phyloP scores from a whole-genome alignment of 1,140 invertebrate genomes.

The Elysia chlorotica region DNA sequence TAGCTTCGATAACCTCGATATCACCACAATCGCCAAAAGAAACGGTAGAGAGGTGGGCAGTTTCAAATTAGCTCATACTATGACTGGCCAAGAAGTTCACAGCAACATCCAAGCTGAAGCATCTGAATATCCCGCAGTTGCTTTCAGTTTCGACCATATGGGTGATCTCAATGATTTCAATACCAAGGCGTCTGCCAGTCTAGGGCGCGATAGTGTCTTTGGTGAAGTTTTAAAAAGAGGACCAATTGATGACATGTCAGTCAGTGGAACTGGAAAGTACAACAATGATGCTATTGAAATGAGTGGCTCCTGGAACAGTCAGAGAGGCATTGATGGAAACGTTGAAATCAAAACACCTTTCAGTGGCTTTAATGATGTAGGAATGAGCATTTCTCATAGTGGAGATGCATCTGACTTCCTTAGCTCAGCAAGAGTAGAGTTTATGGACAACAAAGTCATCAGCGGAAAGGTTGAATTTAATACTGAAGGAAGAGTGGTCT shows the following conservation, averaged over 20 bases:
- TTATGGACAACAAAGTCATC: conserved; percentile 20
- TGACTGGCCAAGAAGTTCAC: too few relatives aligned
- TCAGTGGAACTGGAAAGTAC: neutral
- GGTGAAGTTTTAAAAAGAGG: conserved; percentile 8
- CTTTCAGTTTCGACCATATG: too few relatives aligned
- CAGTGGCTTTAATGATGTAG: conserved; percentile 16
- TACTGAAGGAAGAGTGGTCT: neutral
- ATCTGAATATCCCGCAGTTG: too few relatives aligned
- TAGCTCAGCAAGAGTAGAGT: conserved; percentile 9
- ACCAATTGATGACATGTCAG: neutral
- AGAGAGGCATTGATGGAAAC: neutral
- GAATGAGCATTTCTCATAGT: conserved; percentile 17
- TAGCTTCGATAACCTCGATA: neutral
- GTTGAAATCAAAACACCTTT: conserved; percentile 26
- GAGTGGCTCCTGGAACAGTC: neutral
- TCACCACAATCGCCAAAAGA: too few relatives aligned
- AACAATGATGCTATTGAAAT: neutral
- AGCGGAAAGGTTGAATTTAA: conserved; percentile 16
- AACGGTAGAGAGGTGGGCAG: too few relatives aligned
- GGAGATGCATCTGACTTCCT: conserved; percentile 15
- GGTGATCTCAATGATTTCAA: too few relatives aligned
- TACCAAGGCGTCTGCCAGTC: too few relatives aligned
- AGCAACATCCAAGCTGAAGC: too few relatives aligned
- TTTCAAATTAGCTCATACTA: too few relatives aligned
- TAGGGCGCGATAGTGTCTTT: too few relatives aligned